Percentiles rank a stretch among this genome's conserved stretches.
Conservation (phyloP, 2,797 vertebrate species). For the Catamblyrhynchus diadema region DNA sequence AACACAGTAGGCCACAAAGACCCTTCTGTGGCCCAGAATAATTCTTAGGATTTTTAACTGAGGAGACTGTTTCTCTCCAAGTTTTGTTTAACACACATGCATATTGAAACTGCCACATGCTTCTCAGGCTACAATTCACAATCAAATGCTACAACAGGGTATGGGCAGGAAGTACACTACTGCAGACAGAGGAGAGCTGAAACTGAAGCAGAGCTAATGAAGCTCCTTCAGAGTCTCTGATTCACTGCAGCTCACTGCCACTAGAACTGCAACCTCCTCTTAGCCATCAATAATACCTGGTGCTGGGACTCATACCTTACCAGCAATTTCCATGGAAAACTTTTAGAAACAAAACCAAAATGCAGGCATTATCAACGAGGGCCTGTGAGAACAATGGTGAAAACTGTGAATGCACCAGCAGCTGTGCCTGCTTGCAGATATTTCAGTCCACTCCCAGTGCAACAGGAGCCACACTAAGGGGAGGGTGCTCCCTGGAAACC, state of each 20-base stretch:
- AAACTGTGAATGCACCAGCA: background rate
- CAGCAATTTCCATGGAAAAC: background rate
- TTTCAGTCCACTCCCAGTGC: accelerated
- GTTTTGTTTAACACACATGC: background rate
- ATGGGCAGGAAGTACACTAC: background rate
- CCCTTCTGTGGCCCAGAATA: background rate
- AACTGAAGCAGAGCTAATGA: background rate
- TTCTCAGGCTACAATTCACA: background rate
- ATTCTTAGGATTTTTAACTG: background rate
- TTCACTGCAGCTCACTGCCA: background rate
- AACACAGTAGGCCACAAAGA: background rate
- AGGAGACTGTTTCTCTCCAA: background rate
- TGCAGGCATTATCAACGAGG: background rate
- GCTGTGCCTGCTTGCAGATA: background rate
- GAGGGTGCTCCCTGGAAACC: background rate
- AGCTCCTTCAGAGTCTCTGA: background rate
- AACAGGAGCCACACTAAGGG: background rate
- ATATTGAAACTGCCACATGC: background rate
- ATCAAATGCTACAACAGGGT: background rate
- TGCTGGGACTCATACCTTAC: background rate
- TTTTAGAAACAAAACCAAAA: background rate
- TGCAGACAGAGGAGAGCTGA: background rate
- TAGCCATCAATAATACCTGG: background rate
- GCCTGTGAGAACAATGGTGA: background rate
- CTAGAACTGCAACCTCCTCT: background rate